Conservation (phyloP, 2,797 vertebrate genomes). For the Poliocrania exsul region DNA sequence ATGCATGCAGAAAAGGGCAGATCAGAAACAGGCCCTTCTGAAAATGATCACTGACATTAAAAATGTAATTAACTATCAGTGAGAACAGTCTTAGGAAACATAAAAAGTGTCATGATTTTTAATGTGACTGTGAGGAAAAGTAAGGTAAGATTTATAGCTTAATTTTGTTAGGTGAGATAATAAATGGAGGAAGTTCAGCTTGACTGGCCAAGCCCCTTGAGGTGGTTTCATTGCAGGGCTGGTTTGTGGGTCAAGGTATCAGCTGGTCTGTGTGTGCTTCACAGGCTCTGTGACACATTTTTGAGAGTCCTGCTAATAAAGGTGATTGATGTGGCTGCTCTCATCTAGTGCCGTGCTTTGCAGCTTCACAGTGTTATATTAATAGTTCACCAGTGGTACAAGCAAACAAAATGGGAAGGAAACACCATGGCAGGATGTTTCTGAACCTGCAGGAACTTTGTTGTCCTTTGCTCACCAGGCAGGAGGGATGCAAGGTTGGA, state of each 20-base stretch:
- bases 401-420: neutral
- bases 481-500: neutral
- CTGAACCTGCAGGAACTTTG: neutral
- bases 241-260: neutral
- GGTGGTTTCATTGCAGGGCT: neutral
- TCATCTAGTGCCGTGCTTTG: neutral
- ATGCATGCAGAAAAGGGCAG: neutral
- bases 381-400: neutral
- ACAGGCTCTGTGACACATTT: neutral
- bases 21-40: neutral
- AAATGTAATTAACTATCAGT: neutral
- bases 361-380: neutral
- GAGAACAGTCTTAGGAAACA: neutral
- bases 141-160: neutral
- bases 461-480: neutral
- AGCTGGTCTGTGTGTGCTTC: neutral
- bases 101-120: neutral
- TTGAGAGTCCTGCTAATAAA: neutral
- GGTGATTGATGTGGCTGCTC: neutral
- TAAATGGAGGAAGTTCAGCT: neutral
- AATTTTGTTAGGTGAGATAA: slow-evolving; percentile 15
- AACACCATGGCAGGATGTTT: neutral
- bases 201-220: neutral
- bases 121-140: neutral
- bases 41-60: slow-evolving; percentile 4